phyloP scores from a whole-genome alignment of 2,113 vertebrate genomes.

The Prinia subflava region DNA sequence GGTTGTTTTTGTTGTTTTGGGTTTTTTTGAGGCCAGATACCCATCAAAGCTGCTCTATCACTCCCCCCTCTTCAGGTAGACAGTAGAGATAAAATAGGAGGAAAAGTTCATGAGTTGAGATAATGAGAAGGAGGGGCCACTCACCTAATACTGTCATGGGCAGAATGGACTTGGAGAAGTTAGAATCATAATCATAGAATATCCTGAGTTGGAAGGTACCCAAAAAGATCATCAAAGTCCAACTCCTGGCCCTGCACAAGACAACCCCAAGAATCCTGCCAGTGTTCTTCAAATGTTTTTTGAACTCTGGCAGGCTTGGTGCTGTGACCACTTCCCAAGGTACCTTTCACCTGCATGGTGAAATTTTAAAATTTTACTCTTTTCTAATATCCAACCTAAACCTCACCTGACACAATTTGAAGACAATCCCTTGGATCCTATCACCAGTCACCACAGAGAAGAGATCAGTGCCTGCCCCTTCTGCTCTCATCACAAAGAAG shows the following conservation, averaged over 20 bases:
- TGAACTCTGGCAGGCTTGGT: background rate
- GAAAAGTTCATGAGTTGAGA: background rate
- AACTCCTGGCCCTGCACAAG: background rate
- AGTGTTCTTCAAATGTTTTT: background rate
- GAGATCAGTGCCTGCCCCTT: too few species aligned
- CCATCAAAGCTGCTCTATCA: background rate
- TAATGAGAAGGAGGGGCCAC: background rate
- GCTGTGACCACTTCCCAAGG: background rate
- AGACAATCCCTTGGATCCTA: background rate
- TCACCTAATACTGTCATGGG: fast-evolving
- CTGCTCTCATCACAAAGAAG: background rate
- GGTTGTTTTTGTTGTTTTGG: background rate
- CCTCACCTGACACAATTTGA: background rate
- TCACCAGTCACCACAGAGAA: background rate
- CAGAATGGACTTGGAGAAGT: background rate
- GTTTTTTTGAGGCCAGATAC: background rate
- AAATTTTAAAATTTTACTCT: background rate
- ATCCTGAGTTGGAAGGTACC: background rate
- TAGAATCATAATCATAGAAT: background rate
- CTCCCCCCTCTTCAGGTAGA: background rate
- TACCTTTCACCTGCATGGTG: background rate
- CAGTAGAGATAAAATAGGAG: background rate
- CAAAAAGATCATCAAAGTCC: background rate
- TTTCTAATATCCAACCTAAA: background rate
- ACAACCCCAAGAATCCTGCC: background rate